These are phyloP conservation scores for Sciurus niger DNA, from an alignment of 2,113 vertebrate species.

Conservation along the genomic window DNA sequence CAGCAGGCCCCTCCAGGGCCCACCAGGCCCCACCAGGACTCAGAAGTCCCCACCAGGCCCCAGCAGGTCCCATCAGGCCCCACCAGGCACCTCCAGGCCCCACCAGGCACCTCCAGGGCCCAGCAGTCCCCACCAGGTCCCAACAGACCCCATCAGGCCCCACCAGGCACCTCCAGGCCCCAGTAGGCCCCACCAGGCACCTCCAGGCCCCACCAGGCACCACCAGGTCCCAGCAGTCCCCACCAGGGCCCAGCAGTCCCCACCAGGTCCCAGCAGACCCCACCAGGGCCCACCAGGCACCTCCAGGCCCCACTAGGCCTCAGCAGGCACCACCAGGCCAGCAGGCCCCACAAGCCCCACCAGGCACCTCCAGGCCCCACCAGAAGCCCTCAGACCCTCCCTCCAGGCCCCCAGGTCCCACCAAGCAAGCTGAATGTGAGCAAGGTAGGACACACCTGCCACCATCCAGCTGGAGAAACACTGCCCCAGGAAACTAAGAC, in stretches of 20 bases:
- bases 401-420: too few species aligned
- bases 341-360: too few species aligned
- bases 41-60: too few species aligned
- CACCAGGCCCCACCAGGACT: accelerated
- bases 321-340: too few species aligned
- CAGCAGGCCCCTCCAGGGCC: accelerated
- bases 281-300: too few species aligned
- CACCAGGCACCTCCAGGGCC: too few species aligned
- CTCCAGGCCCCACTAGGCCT: background rate
- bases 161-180: too few species aligned
- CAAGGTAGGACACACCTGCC: accelerated
- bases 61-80: background rate
- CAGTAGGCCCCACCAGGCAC: too few species aligned
- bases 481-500: conserved; percentile 61
- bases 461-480: background rate
- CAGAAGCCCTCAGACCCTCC: background rate
- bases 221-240: accelerated
- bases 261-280: accelerated
- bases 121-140: background rate
- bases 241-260: background rate
- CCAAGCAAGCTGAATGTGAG: background rate
- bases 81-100: too few species aligned
- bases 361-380: too few species aligned
- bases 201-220: too few species aligned
- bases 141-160: background rate